Evolutionary conservation across 1,140 invertebrate genomes (phyloP).

Genomic region (Drosophila tani): DNA sequence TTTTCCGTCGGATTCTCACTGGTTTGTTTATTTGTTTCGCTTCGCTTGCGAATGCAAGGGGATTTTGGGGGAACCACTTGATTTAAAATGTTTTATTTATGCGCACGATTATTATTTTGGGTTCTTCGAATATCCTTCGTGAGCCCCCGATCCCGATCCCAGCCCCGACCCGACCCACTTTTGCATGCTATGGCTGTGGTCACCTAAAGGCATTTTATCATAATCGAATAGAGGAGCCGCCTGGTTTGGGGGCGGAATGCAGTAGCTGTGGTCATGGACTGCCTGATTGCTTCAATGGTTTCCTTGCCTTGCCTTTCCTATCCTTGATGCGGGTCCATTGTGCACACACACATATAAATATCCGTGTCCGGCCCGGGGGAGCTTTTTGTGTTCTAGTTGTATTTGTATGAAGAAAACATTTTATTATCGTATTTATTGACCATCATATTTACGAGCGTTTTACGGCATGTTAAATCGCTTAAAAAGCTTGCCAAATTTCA

Average conservation of each 20-base stretch:
- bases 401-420: conserved; percentile 56
- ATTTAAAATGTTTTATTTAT: conserved; percentile 83
- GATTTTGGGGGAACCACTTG: conserved; percentile 62
- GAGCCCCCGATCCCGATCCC: conserved; percentile 4
- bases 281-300: conserved; percentile 68
- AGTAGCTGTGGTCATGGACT: conserved; percentile 55
- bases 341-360: conserved; percentile 33
- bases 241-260: conserved; percentile 22
- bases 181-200: conserved; percentile 60
- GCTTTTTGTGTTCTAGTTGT: conserved; percentile 63
- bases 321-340: conserved; percentile 75
- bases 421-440: conserved; percentile 79
- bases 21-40: conserved; percentile 69
- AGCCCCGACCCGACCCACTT: conserved; percentile 3
- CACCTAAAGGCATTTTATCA: conserved; percentile 78
- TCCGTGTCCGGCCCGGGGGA: conserved; percentile 41
- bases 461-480: conserved; percentile 68
- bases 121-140: conserved; percentile 42
- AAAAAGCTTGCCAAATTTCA: conserved; percentile 53
- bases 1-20: conserved; percentile 47
- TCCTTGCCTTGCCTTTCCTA: conserved; percentile 37
- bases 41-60: conserved; percentile 44
- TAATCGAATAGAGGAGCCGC: conserved; percentile 61
- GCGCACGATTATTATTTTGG: conserved; percentile 79
- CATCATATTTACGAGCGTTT: conserved; percentile 72